Conservation (phyloP, 2,888 invertebrate species). For the Arrhopalites spinosus region DNA sequence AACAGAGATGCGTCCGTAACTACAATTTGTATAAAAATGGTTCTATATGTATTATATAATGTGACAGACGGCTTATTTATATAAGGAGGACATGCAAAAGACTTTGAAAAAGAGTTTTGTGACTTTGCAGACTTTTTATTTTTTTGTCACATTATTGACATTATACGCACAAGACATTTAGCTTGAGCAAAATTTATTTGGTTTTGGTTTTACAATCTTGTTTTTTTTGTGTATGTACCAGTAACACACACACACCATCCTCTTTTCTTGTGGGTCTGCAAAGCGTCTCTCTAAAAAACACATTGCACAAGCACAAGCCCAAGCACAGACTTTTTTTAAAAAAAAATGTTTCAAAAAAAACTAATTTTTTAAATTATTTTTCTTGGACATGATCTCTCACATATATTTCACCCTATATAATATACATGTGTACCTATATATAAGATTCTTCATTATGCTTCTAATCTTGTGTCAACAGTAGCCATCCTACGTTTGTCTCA, state of each 20-base stretch:
- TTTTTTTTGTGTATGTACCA: not conserved
- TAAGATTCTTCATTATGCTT: not conserved
- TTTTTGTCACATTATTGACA: not conserved
- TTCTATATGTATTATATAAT: not conserved
- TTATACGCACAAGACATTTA: conserved; percentile 1
- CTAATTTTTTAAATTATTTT: not conserved
- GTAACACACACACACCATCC: not conserved
- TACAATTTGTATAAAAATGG: too few species aligned
- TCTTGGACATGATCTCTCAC: not conserved
- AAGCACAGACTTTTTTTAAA: not conserved
- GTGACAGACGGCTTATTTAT: conserved; percentile 35
- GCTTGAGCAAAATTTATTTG: conserved; percentile 12
- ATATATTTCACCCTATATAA: not conserved
- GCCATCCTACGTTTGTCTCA: conserved; percentile 1
- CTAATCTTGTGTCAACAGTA: not conserved
- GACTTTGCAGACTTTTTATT: not conserved
- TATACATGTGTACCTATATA: not conserved
- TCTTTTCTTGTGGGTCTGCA: conserved; percentile 7
- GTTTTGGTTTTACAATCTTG: conserved; percentile 17
- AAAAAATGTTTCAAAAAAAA: too few species aligned
- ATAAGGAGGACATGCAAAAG: conserved; percentile 17
- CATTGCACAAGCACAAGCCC: not conserved
- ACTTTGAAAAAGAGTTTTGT: not conserved
- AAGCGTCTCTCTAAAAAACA: not conserved
- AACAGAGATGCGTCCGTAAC: too few species aligned